Evolutionary conservation across 2,797 vertebrate genomes (phyloP), one percentile per base, ranked within the genome.

Genomic region (Chanos chanos): DNA sequence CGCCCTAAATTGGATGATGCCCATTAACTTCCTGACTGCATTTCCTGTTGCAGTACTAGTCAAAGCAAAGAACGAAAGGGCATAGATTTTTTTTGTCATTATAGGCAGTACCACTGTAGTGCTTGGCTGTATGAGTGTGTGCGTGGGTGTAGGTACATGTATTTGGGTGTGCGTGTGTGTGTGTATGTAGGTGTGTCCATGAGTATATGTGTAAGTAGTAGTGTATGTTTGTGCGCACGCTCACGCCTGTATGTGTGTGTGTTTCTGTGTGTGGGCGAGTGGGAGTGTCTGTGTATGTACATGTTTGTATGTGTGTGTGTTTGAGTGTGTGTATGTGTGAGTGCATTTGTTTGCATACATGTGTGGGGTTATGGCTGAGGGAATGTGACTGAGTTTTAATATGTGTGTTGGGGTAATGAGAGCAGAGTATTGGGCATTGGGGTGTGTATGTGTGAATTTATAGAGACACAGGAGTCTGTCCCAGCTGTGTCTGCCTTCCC

Each of bases 401-500:
- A 15, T 47, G 18, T 63, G 61, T 45, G 53, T 50, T 5, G 24
- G 24, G 63, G 40, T 6, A 33, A 52, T 36, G 40, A 53, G 13
- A 9, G 4, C 13, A 36, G 30, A 44, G 25, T 53, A 45, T 56
- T 65, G 68, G 43, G 34, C 37, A 45, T 28, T 49, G 33, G 34
- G 59, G 48, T 70, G 36, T 64, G 59, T 64, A 53, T 66, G 24
- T 66, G 65, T 61, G 52, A 57, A 65, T 47, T 64, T 51, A 27
- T 10, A 52, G 47, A 65, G 41, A 27, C 55, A 31, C 19, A 37
- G 9, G 27, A 22, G 43, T 27, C 48, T 45, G 39, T 56, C 70
- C 53, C 30, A 47, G 68, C 53, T 74, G 72, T 68, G 36, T 58
- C 72, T 72, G 64, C 54, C 75, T 79, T 77, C 83, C 77, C 72